Evolutionary conservation across 2,888 invertebrate species (phyloP).

Genomic region (Agrotis ipsilon): DNA sequence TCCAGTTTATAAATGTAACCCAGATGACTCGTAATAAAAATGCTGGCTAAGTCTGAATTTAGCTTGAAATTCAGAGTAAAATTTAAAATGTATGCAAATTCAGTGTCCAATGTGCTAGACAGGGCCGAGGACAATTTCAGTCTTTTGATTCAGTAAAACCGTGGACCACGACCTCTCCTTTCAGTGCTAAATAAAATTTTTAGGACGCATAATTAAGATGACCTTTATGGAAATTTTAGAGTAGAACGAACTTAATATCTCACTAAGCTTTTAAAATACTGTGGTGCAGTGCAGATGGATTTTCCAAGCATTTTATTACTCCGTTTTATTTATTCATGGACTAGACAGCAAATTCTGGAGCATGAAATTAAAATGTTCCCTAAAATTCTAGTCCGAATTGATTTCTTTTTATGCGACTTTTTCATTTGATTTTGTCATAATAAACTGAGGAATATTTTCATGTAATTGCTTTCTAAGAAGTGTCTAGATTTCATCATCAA

Average conservation of each 20-base stretch:
- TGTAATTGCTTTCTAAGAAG: constrained; percentile 1
- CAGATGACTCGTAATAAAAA: constrained; percentile 61
- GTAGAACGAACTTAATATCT: constrained; percentile 11
- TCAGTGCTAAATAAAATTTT: constrained; percentile 45
- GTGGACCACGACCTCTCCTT: constrained; percentile 26
- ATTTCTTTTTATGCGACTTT: too few relatives aligned
- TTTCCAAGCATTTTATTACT: background rate
- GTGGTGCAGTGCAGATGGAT: constrained; percentile 17
- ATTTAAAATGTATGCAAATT: constrained; percentile 75
- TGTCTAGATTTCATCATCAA: constrained; percentile 4
- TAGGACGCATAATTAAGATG: constrained; percentile 50
- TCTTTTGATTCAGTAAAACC: constrained; percentile 48
- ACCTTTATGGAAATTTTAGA: constrained; percentile 19
- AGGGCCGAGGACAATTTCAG: constrained; percentile 42
- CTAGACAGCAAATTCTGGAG: background rate
- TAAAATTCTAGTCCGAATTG: background rate
- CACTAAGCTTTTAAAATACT: constrained; percentile 3
- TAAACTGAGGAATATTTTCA: too few relatives aligned
- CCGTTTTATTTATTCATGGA: constrained; percentile 4
- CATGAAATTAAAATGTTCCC: background rate
- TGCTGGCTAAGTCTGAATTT: constrained; percentile 50
- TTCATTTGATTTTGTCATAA: too few relatives aligned
- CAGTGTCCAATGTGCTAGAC: constrained; percentile 59
- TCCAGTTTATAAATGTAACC: constrained; percentile 44
- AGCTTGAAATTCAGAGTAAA: constrained; percentile 58